A percentile compares a stretch with the other conserved stretches of the same genome.
Conservation (phyloP, 2,888 invertebrate genomes). For the Drosophila neonasuta region DNA sequence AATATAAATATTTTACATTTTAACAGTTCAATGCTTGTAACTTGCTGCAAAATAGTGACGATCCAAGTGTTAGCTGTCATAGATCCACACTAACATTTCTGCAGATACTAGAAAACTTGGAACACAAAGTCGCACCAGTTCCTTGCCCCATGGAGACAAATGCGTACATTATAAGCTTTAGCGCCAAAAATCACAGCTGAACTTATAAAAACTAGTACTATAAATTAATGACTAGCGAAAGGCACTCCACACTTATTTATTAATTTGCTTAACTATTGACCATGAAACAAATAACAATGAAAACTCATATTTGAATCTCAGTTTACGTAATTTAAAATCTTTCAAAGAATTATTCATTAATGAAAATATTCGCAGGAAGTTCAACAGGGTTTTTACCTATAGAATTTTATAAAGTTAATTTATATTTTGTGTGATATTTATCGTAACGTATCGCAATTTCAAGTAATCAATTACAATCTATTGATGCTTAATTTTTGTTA, state of each 20-base stretch:
- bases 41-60: constrained; percentile 60
- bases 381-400: constrained; percentile 16
- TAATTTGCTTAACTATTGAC: constrained; percentile 36
- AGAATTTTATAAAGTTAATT: constrained; percentile 4
- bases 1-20: not conserved
- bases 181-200: constrained; percentile 48
- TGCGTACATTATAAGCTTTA: constrained; percentile 74
- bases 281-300: constrained; percentile 4
- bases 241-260: constrained; percentile 10
- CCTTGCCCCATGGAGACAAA: constrained; percentile 82
- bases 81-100: constrained; percentile 81
- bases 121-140: constrained; percentile 65
- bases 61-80: constrained; percentile 64
- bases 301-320: constrained; percentile 24
- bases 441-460: constrained; percentile 35
- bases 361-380: constrained; percentile 9
- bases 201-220: constrained; percentile 20
- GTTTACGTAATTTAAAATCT: constrained; percentile 24
- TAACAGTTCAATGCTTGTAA: constrained; percentile 77
- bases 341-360: constrained; percentile 14
- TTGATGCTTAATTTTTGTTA: constrained; percentile 16
- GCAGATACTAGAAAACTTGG: constrained; percentile 62
- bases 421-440: constrained; percentile 55
- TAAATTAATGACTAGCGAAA: constrained; percentile 33
- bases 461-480: constrained; percentile 40